Evolutionary conservation across 2,888 invertebrate genomes (phyloP), one percentile per base, ranked within the genome.

Genomic region (Callosobruchus maculatus): DNA sequence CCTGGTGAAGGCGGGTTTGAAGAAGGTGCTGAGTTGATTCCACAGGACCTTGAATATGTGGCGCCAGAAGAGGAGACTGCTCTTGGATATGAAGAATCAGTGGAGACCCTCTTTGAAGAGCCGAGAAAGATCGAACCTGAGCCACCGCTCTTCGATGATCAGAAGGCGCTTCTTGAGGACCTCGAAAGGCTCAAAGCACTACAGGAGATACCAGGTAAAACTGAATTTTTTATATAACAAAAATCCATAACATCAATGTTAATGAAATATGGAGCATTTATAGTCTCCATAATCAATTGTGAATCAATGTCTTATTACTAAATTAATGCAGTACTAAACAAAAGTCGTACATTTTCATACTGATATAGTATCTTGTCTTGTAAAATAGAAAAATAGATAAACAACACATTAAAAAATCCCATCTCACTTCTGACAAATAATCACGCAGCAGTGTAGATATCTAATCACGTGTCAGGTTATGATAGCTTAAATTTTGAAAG

Each of bases 61-160:
- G 49, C 49, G 13, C 68, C 22, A 21, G 74, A 73, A 72, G 75
- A 72, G 2, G 71, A 72, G 70, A 31, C 31, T 20, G 72, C 26
- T 1, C 68, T 74, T 3, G 26, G 26, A 20, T n/a, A 22, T 30
- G 20, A 22, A 71, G 80, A 80, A 74, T 81, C 80, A 0, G 80
- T 80, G 26, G 79, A 80, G 7, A 82, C 82, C 0, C 75, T 80
- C n/a, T 78, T 80, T 71, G 77, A 79, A 71, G 77, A 77, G 67
- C 78, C 78, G 21, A 74, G 79, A 67, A 78, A 78, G 69, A 73
- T 80, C 4, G 73, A 74, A 18, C 70, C 76, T 2, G 72, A 78
- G 21, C 18, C 73, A 75, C 22, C 22, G 20, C 26, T 71, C n/a
- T 49, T 75, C 0, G 80, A 81, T 2, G 78, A 80, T 9, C 78